These are phyloP conservation scores for Peromyscus attwateri DNA, from an alignment of 2,797 vertebrate species.

Conservation along the genomic window DNA sequence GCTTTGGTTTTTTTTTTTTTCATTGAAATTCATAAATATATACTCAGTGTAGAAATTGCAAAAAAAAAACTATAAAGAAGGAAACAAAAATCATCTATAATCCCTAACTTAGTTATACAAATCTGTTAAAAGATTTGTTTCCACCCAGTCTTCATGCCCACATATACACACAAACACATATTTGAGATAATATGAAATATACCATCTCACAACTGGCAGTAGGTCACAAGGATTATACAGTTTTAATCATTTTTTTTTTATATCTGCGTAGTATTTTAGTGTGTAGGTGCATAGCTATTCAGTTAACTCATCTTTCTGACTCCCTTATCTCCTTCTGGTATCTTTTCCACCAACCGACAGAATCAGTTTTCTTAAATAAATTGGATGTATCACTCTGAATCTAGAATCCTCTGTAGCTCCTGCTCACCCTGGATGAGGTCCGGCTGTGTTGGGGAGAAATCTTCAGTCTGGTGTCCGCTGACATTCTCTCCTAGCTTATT, in stretches of 20 bases:
- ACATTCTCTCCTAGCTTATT: not conserved
- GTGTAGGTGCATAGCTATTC: not conserved
- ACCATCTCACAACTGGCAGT: not conserved
- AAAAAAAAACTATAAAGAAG: conserved; percentile 30
- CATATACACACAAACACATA: not conserved
- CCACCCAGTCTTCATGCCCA: not conserved
- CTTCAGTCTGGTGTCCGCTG: not conserved
- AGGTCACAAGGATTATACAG: not conserved
- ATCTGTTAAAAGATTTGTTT: conserved; percentile 52
- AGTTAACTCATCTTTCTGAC: conserved; percentile 35
- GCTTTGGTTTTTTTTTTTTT: conserved; percentile 53
- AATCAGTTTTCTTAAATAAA: conserved; percentile 44
- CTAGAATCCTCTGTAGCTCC: conserved; percentile 57
- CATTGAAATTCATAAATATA: conserved; percentile 50
- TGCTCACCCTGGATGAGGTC: not conserved
- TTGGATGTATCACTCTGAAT: conserved; percentile 42
- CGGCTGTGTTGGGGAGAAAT: accelerated
- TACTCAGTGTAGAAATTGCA: not conserved
- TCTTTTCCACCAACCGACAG: not conserved
- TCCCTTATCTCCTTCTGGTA: not conserved
- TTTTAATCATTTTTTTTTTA: conserved; percentile 45
- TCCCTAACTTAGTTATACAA: conserved; percentile 40
- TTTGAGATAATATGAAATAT: not conserved
- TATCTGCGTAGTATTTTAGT: conserved; percentile 37
- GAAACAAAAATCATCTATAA: conserved; percentile 59